Base-by-base conservation (phyloP, 2,113 vertebrate genomes). In the Polypterus senegalus region DNA sequence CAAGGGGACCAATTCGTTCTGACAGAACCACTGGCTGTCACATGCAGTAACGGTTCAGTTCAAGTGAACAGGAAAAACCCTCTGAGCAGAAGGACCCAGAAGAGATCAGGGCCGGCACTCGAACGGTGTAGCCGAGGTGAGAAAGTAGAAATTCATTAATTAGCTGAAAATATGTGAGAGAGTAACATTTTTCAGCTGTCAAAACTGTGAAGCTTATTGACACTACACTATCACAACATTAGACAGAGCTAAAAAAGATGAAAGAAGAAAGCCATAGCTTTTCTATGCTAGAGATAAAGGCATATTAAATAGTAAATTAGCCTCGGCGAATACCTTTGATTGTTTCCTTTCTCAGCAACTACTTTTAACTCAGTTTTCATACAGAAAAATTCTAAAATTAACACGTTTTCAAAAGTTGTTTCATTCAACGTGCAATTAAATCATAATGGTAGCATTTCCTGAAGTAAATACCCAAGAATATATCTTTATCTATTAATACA, bases 1-100 rank as follows among this genome's bases (percentile, higher is more conserved):
- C 67, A 47, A 70, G 65, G 64, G 65, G 79, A 70, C 69, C 75
- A 67, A 83, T 83, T 82, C 61, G 54, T 81, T 81, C 65, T 85
- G 85, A 87, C 84, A 86, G 81, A 77, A 70, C 66, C 73, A 66
- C 11, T 74, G 77, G 70, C 72, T 70, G 77, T 82, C 72, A 77
- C 77, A 71, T 65, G 71, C 69, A 83, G 79, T 82, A 74, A 82
- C 70, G 68, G 64, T 69, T 86, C 68, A 60, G 62, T 66, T 70
- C 69, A 69, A 78, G 81, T 44, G 78, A 79, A 63, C 48, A 70
- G 75, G 71, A 74, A 79, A 27, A 81, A 72, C 63, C 74, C 72
- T 76, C 67, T 55, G 66, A 71, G 74, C 78, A 80, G 80, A 88
- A 44, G 65, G 70, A 74, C 76, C 77, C 76, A 69, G 73, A 74